A percentile compares a stretch with the other conserved stretches of the same genome.
These are phyloP conservation scores for Chaetops frenatus DNA, from an alignment of 2,113 vertebrate species.

Conservation along the genomic window DNA sequence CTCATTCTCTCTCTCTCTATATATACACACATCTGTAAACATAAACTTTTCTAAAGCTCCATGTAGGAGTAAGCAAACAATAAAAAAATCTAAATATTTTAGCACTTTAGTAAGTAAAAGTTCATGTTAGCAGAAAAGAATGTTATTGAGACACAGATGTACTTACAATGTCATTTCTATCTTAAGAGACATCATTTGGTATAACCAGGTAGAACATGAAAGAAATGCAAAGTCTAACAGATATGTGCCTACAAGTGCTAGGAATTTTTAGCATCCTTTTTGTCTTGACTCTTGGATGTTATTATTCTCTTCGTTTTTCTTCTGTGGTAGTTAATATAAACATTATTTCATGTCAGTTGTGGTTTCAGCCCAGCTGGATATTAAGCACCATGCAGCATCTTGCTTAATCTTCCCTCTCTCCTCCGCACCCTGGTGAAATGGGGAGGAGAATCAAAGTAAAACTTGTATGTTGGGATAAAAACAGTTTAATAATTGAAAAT, in stretches of 20 bases:
- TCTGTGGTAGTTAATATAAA: background rate
- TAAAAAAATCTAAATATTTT: background rate
- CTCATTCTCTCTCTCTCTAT: rapidly evolving
- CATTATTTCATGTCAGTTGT: background rate
- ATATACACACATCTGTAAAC: rapidly evolving
- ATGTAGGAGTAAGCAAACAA: background rate
- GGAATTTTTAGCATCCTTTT: background rate
- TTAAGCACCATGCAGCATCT: background rate
- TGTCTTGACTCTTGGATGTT: background rate
- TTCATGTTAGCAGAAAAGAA: background rate
- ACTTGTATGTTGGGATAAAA: background rate
- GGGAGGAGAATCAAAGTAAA: background rate
- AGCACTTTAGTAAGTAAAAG: background rate
- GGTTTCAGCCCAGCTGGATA: background rate
- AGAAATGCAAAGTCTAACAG: background rate
- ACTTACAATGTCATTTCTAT: background rate
- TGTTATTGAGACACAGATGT: background rate
- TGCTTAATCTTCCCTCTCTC: too few relatives aligned
- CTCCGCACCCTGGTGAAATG: background rate
- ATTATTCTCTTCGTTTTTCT: background rate
- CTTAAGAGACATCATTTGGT: background rate
- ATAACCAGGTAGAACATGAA: background rate
- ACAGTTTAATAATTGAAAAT: background rate
- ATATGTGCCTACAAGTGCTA: background rate
- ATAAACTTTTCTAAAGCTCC: background rate